Evolutionary conservation across 2,113 vertebrate genomes (phyloP).

Genomic region (Bos indicus): DNA sequence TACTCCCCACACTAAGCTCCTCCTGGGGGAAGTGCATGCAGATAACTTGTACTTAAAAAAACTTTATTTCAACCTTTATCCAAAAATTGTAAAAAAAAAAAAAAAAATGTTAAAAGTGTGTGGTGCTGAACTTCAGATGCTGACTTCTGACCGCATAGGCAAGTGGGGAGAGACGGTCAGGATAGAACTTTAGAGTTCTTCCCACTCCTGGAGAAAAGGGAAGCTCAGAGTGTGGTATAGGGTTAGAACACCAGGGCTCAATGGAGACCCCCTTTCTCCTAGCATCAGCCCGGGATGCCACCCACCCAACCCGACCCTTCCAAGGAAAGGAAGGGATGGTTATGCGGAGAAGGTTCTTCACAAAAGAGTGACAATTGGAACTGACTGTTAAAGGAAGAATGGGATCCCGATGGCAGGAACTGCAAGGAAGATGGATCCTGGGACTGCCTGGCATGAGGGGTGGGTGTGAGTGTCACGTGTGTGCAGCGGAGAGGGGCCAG

Average conservation of each 20-base stretch:
- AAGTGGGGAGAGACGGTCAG: background rate
- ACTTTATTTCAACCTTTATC: conserved; percentile 35
- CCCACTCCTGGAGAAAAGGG: background rate
- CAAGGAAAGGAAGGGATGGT: background rate
- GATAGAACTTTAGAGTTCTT: background rate
- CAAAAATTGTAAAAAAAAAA: conserved; percentile 56
- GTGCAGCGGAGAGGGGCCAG: background rate
- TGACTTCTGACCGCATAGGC: background rate
- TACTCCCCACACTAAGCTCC: background rate
- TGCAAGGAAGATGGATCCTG: background rate
- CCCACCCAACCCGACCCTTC: conserved; percentile 74
- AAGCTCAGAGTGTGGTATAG: background rate
- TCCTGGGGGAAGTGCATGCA: background rate
- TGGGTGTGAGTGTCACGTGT: accelerated
- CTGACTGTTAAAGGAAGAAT: background rate
- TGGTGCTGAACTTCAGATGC: conserved; percentile 27
- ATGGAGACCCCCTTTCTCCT: background rate
- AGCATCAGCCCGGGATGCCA: background rate
- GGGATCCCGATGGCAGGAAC: background rate
- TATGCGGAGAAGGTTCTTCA: background rate
- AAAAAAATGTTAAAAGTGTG: background rate
- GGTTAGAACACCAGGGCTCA: background rate
- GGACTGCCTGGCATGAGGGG: background rate
- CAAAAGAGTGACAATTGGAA: background rate
- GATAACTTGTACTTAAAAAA: background rate